phyloP scores from a whole-genome alignment of 2,888 invertebrate species.

The Drosophila sordidula region DNA sequence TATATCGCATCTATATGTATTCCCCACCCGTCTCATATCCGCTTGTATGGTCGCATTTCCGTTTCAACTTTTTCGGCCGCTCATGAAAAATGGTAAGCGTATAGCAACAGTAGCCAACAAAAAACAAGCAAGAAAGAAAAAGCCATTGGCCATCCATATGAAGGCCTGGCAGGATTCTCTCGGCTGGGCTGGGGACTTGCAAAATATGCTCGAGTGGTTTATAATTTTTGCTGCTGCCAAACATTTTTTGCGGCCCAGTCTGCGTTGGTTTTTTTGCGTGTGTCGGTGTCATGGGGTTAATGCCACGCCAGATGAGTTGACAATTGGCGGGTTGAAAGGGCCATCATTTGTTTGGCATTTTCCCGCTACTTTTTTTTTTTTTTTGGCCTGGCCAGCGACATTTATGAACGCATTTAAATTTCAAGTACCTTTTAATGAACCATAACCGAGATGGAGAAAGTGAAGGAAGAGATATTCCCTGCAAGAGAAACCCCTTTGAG shows the following conservation, averaged over 20 bases:
- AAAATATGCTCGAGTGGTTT: constrained; percentile 76
- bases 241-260: constrained; percentile 56
- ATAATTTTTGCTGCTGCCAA: constrained; percentile 71
- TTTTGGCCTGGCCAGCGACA: constrained; percentile 33
- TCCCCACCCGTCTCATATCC: constrained; percentile 66
- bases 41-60: constrained; percentile 81
- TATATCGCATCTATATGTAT: constrained; percentile 63
- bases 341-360: constrained; percentile 66
- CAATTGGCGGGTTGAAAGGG: constrained; percentile 65
- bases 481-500: neutral
- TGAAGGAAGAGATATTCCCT: too few relatives aligned
- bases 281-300: constrained; percentile 62
- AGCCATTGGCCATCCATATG: constrained; percentile 38
- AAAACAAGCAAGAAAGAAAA: constrained; percentile 7
- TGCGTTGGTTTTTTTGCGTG: constrained; percentile 33
- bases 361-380: constrained; percentile 31
- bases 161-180: constrained; percentile 13
- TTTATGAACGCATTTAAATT: constrained; percentile 65
- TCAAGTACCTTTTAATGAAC: constrained; percentile 65
- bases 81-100: constrained; percentile 57
- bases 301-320: constrained; percentile 67
- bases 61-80: constrained; percentile 68
- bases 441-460: constrained; percentile 3
- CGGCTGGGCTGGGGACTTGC: constrained; percentile 50
- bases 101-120: constrained; percentile 20